Percentiles rank a stretch among this genome's conserved stretches.
Evolutionary conservation across 2,888 invertebrate species (phyloP).

Genomic region (Spialia ferax): DNA sequence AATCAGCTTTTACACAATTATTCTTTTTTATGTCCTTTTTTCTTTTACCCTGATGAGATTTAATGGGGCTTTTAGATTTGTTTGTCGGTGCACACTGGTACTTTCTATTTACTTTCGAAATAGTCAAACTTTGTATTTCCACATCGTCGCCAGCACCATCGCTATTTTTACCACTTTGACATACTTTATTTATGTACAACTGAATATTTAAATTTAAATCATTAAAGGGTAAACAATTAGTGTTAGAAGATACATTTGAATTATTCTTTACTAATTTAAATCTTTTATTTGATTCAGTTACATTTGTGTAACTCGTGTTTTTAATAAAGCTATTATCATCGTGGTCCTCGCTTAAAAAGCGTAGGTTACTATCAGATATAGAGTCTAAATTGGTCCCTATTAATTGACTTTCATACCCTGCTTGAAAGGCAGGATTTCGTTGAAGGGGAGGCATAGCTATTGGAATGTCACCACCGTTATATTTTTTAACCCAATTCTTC

Average conservation of each 20-base stretch:
- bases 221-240: background rate
- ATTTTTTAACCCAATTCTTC: background rate
- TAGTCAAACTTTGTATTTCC: slow-evolving; percentile 23
- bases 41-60: background rate
- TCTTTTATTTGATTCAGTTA: background rate
- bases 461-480: background rate
- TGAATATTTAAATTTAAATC: background rate
- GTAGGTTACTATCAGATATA: background rate
- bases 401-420: background rate
- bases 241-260: background rate
- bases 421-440: background rate
- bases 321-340: background rate
- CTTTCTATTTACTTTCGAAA: slow-evolving; percentile 1
- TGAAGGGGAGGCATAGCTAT: background rate
- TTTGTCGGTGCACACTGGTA: background rate
- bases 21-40: background rate
- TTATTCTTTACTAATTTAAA: background rate
- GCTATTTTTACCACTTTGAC: slow-evolving; percentile 3
- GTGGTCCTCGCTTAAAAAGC: background rate
- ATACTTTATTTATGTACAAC: background rate
- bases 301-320: background rate
- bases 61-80: background rate
- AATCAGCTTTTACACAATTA: background rate
- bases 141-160: background rate
- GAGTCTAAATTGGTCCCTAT: background rate